A percentile compares a stretch with the other conserved stretches of the same genome.
Conservation (phyloP, 2,113 vertebrate genomes). For the Solea senegalensis region DNA sequence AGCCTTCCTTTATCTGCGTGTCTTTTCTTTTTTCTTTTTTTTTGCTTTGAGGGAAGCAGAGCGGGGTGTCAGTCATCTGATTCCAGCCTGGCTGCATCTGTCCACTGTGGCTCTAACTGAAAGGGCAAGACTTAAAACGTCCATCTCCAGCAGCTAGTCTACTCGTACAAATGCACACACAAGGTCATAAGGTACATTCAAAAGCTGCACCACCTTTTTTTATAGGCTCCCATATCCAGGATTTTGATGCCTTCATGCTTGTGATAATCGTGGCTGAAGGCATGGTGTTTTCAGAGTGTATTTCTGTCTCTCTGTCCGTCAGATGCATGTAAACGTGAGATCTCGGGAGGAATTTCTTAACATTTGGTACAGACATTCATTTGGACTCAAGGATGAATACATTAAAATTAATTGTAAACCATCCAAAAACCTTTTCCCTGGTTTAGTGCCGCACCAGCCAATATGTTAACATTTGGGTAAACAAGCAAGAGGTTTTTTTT, state of each 20-base stretch:
- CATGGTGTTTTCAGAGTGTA: not conserved
- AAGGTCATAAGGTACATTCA: constrained; percentile 47
- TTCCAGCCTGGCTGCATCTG: constrained; percentile 43
- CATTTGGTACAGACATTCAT: too few relatives aligned
- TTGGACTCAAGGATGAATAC: not conserved
- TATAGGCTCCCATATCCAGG: not conserved
- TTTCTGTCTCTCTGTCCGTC: not conserved
- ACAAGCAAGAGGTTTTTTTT: too few relatives aligned
- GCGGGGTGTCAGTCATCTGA: constrained; percentile 41
- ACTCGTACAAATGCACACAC: constrained; percentile 30
- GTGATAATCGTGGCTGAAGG: not conserved
- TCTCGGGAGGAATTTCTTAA: too few relatives aligned
- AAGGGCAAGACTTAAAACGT: constrained; percentile 60
- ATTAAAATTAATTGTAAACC: too few relatives aligned
- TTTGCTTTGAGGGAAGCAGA: constrained; percentile 57
- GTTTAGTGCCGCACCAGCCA: too few relatives aligned
- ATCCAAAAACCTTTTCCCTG: too few relatives aligned
- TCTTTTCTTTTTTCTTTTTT: constrained; percentile 58
- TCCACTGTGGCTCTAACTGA: constrained; percentile 33
- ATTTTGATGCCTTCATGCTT: not conserved
- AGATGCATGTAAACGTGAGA: too few relatives aligned
- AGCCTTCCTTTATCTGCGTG: constrained; percentile 48
- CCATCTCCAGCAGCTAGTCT: constrained; percentile 54
- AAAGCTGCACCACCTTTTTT: constrained; percentile 6
- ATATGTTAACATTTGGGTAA: too few relatives aligned